phyloP scores from a whole-genome alignment of 1,140 invertebrate genomes.

The Monomorium pharaonis region DNA sequence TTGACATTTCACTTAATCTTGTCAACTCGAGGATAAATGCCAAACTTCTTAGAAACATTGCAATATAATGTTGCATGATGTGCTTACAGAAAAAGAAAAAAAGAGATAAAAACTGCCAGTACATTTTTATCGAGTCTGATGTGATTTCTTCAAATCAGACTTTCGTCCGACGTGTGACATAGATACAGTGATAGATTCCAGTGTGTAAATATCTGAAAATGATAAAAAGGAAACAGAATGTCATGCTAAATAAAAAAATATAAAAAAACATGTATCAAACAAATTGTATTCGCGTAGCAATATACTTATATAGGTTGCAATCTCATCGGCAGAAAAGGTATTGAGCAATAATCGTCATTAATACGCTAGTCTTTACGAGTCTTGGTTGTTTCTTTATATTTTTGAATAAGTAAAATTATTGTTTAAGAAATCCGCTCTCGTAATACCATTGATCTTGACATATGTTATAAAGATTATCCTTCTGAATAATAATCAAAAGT shows the following conservation, averaged over 20 bases:
- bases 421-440: not conserved
- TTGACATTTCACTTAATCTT: slow-evolving; percentile 40
- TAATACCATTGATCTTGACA: not conserved
- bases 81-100: not conserved
- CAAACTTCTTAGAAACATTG: slow-evolving; percentile 19
- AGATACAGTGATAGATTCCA: slow-evolving; percentile 11
- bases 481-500: no score
- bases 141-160: slow-evolving; percentile 33
- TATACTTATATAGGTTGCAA: not conserved
- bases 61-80: slow-evolving; percentile 11
- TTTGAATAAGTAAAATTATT: not conserved
- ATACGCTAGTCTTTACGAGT: no score
- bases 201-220: slow-evolving; percentile 27
- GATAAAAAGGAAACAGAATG: not conserved
- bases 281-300: not conserved
- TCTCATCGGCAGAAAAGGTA: not conserved
- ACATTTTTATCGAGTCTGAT: slow-evolving; percentile 35
- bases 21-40: slow-evolving; percentile 39
- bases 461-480: not conserved
- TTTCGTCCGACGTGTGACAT: slow-evolving; percentile 24
- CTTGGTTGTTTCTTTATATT: slow-evolving; percentile 6
- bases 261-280: slow-evolving; percentile 5
- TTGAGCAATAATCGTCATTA: not conserved
- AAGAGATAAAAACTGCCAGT: slow-evolving; percentile 34
- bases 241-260: slow-evolving; percentile 16